Conservation (phyloP, 2,888 invertebrate species). For the Chironomus tentans region DNA sequence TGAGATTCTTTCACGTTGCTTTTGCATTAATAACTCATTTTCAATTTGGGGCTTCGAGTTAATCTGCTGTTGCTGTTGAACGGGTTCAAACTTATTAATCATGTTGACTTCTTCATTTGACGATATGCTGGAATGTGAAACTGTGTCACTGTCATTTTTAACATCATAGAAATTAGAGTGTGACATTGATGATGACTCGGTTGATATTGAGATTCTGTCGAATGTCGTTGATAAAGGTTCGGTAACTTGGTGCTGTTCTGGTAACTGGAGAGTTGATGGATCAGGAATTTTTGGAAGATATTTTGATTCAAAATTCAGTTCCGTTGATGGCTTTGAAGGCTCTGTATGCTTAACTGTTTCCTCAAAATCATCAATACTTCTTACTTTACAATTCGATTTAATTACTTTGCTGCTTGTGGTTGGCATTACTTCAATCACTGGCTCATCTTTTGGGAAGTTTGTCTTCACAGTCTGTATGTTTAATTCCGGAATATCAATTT, state of each 20-base stretch:
- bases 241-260: neutral
- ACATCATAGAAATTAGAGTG: neutral
- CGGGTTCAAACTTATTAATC: neutral
- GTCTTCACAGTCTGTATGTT: constrained; percentile 49
- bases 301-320: neutral
- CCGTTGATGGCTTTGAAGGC: neutral
- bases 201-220: neutral
- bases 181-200: constrained; percentile 2
- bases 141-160: constrained; percentile 10
- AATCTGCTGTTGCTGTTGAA: neutral
- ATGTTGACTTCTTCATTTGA: neutral
- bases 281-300: too few species aligned
- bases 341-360: constrained; percentile 2
- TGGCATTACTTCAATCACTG: constrained; percentile 53
- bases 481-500: constrained; percentile 76
- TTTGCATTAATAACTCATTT: neutral
- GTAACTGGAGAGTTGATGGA: too few species aligned
- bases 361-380: constrained; percentile 18
- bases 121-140: neutral
- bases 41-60: neutral
- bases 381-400: constrained; percentile 4
- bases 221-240: neutral
- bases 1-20: constrained; percentile 10
- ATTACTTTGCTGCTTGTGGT: neutral
- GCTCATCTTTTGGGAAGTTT: constrained; percentile 48